Percentiles rank a stretch among this genome's conserved stretches.
These are phyloP conservation scores for Diglossa brunneiventris DNA, from an alignment of 2,113 vertebrate genomes.

Conservation along the genomic window DNA sequence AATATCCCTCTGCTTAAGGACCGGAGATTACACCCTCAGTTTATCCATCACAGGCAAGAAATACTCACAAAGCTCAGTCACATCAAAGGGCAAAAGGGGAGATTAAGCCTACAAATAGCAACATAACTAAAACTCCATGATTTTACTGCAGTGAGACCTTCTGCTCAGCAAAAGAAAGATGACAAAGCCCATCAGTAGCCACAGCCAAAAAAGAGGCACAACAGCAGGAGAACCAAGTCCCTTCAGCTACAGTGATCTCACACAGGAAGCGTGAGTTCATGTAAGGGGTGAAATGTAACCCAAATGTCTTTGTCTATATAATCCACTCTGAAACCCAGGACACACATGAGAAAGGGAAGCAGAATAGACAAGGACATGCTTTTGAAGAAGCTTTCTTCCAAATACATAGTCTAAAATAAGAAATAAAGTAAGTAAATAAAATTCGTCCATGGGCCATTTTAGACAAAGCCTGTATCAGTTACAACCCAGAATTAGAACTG, in stretches of 20 bases:
- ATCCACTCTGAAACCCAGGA: background rate
- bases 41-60: background rate
- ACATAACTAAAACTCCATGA: fast-evolving
- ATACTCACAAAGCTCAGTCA: background rate
- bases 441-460: background rate
- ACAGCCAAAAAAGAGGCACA: background rate
- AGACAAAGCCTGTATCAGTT: background rate
- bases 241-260: background rate
- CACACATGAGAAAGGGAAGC: background rate
- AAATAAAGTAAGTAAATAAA: background rate
- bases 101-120: background rate
- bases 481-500: background rate
- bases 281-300: background rate
- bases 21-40: background rate
- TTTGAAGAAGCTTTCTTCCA: background rate
- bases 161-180: background rate
- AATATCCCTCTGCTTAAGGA: background rate
- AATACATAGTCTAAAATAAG: background rate
- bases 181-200: background rate
- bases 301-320: background rate
- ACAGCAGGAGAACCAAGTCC: background rate
- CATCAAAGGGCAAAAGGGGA: background rate
- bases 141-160: background rate
- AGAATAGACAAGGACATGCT: background rate
- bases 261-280: background rate